Conservation (phyloP, 2,113 vertebrate genomes). For the Nesogale talazaci region DNA sequence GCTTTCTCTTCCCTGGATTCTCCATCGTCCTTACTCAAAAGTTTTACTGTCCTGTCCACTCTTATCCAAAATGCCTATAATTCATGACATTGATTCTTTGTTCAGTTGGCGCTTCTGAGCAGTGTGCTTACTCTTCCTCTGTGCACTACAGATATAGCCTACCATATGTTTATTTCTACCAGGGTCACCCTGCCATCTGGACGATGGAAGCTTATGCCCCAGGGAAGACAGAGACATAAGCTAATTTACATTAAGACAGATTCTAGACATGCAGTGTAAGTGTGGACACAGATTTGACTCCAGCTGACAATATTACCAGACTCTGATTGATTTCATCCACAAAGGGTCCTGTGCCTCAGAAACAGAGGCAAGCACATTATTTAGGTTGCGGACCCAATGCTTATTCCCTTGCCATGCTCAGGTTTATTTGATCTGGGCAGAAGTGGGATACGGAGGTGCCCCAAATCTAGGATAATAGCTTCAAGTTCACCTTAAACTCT, state of each 20-base stretch:
- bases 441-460: not conserved
- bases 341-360: not conserved
- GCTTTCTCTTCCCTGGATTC: not conserved
- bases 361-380: slow-evolving; percentile 32
- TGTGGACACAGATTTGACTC: slow-evolving; percentile 66
- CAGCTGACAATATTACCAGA: slow-evolving; percentile 64
- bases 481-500: not conserved
- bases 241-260: slow-evolving; percentile 85
- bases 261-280: slow-evolving; percentile 64
- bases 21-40: not conserved
- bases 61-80: not conserved
- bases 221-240: slow-evolving; percentile 83
- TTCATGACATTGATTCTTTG: slow-evolving; percentile 62
- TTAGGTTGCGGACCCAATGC: slow-evolving; percentile 18
- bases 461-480: not conserved
- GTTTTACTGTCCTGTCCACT: slow-evolving; percentile 68
- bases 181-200: slow-evolving; percentile 85
- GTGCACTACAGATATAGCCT: slow-evolving; percentile 65
- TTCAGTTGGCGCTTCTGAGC: slow-evolving; percentile 61
- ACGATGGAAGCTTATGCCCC: slow-evolving; percentile 76
- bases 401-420: slow-evolving; percentile 2
- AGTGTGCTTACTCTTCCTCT: slow-evolving; percentile 69
- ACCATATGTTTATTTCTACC: slow-evolving; percentile 85
- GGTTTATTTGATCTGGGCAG: slow-evolving; percentile 49
- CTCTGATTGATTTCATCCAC: slow-evolving; percentile 50